A percentile compares a stretch with the other conserved stretches of the same genome.
Evolutionary conservation across 2,888 invertebrate species (phyloP).

Genomic region (Eupithecia abbreviata): DNA sequence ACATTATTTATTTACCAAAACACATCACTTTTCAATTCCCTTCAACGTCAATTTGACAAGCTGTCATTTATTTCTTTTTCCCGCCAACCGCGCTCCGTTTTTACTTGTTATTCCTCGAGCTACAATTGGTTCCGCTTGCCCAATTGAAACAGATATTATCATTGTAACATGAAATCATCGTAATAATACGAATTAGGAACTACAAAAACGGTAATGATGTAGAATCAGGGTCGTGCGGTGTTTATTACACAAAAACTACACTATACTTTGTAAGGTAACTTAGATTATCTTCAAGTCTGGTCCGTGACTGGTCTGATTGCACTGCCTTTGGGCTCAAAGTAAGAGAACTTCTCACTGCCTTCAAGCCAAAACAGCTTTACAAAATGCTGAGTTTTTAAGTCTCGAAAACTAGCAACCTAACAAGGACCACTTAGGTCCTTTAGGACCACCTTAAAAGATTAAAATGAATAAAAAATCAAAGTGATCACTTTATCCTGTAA

Average conservation of each 20-base stretch:
- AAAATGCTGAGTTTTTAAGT: neutral
- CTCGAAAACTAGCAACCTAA: no score
- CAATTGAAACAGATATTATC: slow-evolving; percentile 65
- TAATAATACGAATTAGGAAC: slow-evolving; percentile 43
- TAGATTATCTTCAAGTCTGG: neutral
- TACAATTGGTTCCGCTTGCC: slow-evolving; percentile 49
- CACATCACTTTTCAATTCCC: slow-evolving; percentile 28
- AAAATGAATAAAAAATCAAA: no score
- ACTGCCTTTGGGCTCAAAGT: neutral
- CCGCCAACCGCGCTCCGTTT: slow-evolving; percentile 23
- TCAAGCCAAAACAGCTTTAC: neutral
- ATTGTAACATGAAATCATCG: slow-evolving; percentile 53
- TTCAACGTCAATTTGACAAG: slow-evolving; percentile 42
- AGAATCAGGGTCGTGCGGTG: slow-evolving; percentile 38
- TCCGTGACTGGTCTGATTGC: neutral
- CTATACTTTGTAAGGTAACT: neutral
- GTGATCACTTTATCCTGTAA: no score
- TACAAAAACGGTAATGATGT: slow-evolving; percentile 46
- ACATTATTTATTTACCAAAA: slow-evolving; percentile 26
- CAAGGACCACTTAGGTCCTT: no score
- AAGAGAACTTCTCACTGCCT: neutral
- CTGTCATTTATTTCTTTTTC: slow-evolving; percentile 39
- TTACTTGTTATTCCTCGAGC: slow-evolving; percentile 20
- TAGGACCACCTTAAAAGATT: no score
- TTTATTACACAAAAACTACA: slow-evolving; percentile 9